These are phyloP conservation scores for Mythimna albipuncta DNA, from an alignment of 2,888 invertebrate species.

Conservation along the genomic window DNA sequence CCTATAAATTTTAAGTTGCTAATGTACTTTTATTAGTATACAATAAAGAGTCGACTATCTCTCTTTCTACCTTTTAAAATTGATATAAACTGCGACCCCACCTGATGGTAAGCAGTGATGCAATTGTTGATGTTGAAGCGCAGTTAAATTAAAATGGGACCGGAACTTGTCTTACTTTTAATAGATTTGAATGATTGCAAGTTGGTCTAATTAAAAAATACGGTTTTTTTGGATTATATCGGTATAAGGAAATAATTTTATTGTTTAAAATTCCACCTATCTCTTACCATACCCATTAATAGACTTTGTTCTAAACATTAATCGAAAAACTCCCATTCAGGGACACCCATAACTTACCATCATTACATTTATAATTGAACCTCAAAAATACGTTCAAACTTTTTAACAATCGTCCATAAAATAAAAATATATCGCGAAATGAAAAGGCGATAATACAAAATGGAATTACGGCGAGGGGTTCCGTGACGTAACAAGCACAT, in stretches of 20 bases:
- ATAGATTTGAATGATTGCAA: background rate
- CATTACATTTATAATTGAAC: slow-evolving; percentile 55
- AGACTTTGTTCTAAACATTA: background rate
- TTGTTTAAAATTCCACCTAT: background rate
- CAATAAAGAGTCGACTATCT: no score
- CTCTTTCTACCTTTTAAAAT: no score
- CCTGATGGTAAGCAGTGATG: no score
- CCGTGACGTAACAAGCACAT: slow-evolving; percentile 77
- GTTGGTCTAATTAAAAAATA: background rate
- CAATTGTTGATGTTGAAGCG: no score
- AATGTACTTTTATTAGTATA: no score
- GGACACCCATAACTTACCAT: slow-evolving; percentile 16
- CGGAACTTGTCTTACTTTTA: background rate
- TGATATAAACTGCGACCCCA: background rate
- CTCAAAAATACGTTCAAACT: slow-evolving; percentile 66
- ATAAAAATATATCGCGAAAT: slow-evolving; percentile 81
- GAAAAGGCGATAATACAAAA: slow-evolving; percentile 82
- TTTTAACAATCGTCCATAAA: slow-evolving; percentile 73
- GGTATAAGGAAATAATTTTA: no score
- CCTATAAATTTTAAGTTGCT: no score
- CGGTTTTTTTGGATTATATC: no score
- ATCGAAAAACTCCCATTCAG: background rate
- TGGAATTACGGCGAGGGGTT: slow-evolving; percentile 76
- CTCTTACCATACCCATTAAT: background rate
- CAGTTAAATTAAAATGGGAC: no score